Conservation (phyloP, 1,140 invertebrate species). For the Hirudo medicinalis region DNA sequence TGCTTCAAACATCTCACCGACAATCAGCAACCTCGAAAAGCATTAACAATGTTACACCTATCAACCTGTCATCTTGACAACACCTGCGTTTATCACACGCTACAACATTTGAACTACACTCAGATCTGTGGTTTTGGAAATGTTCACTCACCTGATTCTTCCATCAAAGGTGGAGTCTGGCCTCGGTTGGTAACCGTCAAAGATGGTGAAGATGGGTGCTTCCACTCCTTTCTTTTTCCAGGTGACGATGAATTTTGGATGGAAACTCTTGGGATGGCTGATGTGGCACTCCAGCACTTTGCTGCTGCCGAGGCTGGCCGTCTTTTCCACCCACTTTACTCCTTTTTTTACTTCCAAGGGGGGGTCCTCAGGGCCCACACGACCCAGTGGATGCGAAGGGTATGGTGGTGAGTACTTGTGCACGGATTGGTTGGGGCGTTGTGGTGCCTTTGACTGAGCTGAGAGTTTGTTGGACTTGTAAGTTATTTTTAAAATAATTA, state of each 20-base stretch:
- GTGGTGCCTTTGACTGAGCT: neutral
- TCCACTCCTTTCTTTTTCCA: constrained; percentile 25
- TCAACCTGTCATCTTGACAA: no score
- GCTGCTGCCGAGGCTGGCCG: constrained; percentile 18
- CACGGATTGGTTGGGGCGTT: neutral
- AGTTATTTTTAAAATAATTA: neutral
- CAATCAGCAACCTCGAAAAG: no score
- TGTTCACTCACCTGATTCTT: constrained; percentile 51
- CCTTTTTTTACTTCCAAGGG: no score
- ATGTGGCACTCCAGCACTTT: constrained; percentile 23
- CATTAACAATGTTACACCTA: no score
- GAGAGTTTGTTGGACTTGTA: neutral
- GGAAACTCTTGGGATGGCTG: constrained; percentile 14
- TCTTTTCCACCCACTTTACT: no score
- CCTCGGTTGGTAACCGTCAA: constrained; percentile 87
- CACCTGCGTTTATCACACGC: no score
- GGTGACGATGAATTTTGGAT: constrained; percentile 20
- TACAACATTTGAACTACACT: no score
- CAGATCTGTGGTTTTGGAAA: no score
- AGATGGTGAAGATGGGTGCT: constrained; percentile 37
- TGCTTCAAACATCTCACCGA: no score
- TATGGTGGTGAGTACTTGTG: neutral
- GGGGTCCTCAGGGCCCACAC: neutral
- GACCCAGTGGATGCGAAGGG: neutral
- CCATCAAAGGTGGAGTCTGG: constrained; percentile 80